Evolutionary conservation across 2,797 vertebrate genomes (phyloP), one percentile per base, ranked within the genome.

Genomic region (Kryptolebias ocellatus): DNA sequence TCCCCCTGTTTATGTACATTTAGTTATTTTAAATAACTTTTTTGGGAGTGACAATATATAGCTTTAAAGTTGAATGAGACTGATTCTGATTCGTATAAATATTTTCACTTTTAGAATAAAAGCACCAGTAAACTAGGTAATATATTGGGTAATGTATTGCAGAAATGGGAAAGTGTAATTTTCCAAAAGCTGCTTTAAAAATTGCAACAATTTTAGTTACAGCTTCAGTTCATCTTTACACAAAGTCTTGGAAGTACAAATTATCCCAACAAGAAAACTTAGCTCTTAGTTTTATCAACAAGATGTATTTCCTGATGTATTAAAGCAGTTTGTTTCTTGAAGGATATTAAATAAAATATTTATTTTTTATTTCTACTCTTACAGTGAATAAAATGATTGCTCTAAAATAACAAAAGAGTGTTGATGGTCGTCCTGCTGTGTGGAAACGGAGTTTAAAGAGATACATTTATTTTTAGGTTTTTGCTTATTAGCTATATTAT

Each of bases 211-310:
- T 39, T 39, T 10, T 39, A 39, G 37, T 39, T 39, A 42, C 11
- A 39, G 24, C 49, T 76, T 72, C 28, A 56, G 72, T 52, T 64
- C 53, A 52, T 59, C 42, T 76, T 79, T 64, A 52, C 60, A 71
- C 64, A 70, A 65, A 78, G 65, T 51, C 50, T 56, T 12, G 28
- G 51, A 3, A 45, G 29, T 58, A 58, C 29, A 46, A 45, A 57
- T 44, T 53, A 55, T 57, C 60, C 34, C 63, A 27, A 53, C 34
- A 62, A 57, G 70, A 46, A 17, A 1, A 17, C 1, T 17, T 4
- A 44, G 34, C 6, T 34, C 34, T 34, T 34, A 4, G 5, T 5
- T 34, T 7, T 34, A 34, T 7, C 1, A 44, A 15, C 42, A 44
- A 12, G 42, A 44, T 44, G 47, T 47, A 10, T 50, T 44, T 66